Conservation (phyloP, 1,140 invertebrate genomes). For the Drosophila kurseongensis region DNA sequence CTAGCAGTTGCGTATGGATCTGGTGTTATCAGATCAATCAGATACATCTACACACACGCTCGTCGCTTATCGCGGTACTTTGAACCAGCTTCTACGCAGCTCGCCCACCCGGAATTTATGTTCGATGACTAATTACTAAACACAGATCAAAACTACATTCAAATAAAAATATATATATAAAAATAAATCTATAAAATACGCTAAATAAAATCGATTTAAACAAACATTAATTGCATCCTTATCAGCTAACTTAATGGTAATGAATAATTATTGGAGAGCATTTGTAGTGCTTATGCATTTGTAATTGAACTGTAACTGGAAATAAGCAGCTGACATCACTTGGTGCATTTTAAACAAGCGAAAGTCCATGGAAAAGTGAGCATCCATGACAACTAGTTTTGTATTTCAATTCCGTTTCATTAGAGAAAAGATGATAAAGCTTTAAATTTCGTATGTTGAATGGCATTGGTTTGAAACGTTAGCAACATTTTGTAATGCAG, state of each 20-base stretch:
- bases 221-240: slow-evolving; percentile 7
- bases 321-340: not conserved
- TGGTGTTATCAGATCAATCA: slow-evolving; percentile 25
- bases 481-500: no score
- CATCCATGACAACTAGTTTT: not conserved
- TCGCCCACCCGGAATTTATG: slow-evolving; percentile 42
- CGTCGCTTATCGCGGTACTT: slow-evolving; percentile 46
- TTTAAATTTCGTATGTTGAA: not conserved
- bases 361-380: not conserved
- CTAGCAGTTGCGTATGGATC: slow-evolving; percentile 45
- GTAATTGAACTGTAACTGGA: not conserved
- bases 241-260: slow-evolving; percentile 2
- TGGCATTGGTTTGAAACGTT: no score
- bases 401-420: not conserved
- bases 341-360: not conserved
- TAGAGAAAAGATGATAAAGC: not conserved
- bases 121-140: slow-evolving; percentile 41
- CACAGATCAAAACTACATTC: slow-evolving; percentile 31
- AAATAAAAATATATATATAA: slow-evolving; percentile 30
- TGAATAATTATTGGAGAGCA: not conserved
- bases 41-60: slow-evolving; percentile 21
- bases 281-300: not conserved
- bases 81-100: slow-evolving; percentile 45
- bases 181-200: slow-evolving; percentile 38
- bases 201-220: slow-evolving; percentile 71